phyloP scores from a whole-genome alignment of 1,140 invertebrate genomes.

The Meteorus sp. region DNA sequence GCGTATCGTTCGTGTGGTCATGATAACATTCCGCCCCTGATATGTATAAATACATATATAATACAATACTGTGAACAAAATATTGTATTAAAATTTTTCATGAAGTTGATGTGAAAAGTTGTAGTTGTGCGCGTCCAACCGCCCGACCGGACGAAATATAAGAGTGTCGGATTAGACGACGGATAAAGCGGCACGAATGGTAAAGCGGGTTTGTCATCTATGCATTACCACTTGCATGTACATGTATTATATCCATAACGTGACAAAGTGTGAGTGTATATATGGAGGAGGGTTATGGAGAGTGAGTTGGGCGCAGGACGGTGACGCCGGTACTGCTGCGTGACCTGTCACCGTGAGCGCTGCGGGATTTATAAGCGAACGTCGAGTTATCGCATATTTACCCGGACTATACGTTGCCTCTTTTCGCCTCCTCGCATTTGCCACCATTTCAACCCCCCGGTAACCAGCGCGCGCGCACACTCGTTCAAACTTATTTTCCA shows the following conservation, averaged over 20 bases:
- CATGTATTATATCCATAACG: no score
- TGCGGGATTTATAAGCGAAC: constrained; percentile 57
- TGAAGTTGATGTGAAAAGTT: constrained; percentile 22
- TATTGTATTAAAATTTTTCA: constrained; percentile 28
- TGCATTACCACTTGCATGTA: no score
- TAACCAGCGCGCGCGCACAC: background rate
- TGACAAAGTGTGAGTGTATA: background rate
- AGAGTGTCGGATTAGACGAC: no score
- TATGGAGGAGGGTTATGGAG: background rate
- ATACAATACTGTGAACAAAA: constrained; percentile 2
- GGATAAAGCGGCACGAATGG: constrained; percentile 13
- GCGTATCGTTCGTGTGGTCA: constrained; percentile 15
- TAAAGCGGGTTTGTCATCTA: constrained; percentile 14
- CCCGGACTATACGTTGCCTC: constrained; percentile 32
- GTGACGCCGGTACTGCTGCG: constrained; percentile 41
- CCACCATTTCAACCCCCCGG: background rate
- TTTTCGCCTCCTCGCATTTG: constrained; percentile 24
- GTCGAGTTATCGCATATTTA: constrained; percentile 60
- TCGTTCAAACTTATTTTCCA: no score
- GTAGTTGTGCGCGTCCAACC: no score
- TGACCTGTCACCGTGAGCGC: constrained; percentile 58
- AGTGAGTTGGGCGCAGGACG: background rate
- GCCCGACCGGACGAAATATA: no score
- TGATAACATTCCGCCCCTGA: constrained; percentile 19
- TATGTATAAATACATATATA: no score